phyloP scores from a whole-genome alignment of 2,113 vertebrate genomes.

The Pandion haliaetus region DNA sequence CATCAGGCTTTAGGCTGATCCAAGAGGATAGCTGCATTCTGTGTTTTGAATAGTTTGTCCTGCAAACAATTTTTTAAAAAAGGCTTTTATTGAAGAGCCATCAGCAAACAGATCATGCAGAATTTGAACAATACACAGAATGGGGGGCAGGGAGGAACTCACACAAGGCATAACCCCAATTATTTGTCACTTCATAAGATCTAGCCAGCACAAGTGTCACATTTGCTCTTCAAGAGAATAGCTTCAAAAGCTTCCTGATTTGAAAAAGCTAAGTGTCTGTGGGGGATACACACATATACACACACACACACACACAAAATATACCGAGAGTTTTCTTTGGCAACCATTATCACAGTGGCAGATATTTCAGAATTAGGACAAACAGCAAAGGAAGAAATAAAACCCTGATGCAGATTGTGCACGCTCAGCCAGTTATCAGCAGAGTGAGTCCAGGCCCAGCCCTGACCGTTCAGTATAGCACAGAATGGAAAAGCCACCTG shows the following conservation, averaged over 20 bases:
- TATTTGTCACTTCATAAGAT: constrained; percentile 62
- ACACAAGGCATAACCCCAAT: constrained; percentile 56
- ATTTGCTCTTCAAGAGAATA: constrained; percentile 34
- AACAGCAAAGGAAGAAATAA: constrained; percentile 23
- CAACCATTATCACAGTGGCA: background rate
- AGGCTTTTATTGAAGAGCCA: constrained; percentile 50
- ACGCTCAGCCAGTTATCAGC: background rate
- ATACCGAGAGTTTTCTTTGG: constrained; percentile 39
- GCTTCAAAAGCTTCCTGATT: constrained; percentile 34
- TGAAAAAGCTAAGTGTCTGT: constrained; percentile 7
- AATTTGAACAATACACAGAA: constrained; percentile 36
- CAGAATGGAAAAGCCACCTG: background rate
- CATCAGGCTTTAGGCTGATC: constrained; percentile 23
- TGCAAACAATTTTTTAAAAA: constrained; percentile 36
- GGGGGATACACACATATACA: background rate
- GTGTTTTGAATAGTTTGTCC: constrained; percentile 34
- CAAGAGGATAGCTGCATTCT: constrained; percentile 5
- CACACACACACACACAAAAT: background rate
- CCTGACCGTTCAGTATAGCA: constrained; percentile 14
- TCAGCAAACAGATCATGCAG: constrained; percentile 45
- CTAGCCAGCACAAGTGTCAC: constrained; percentile 36
- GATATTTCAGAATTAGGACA: constrained; percentile 21
- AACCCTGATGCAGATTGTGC: background rate
- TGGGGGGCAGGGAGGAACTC: background rate
- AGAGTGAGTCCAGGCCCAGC: constrained; percentile 36